phyloP scores from a whole-genome alignment of 2,888 invertebrate species.

The Euproctis similis region DNA sequence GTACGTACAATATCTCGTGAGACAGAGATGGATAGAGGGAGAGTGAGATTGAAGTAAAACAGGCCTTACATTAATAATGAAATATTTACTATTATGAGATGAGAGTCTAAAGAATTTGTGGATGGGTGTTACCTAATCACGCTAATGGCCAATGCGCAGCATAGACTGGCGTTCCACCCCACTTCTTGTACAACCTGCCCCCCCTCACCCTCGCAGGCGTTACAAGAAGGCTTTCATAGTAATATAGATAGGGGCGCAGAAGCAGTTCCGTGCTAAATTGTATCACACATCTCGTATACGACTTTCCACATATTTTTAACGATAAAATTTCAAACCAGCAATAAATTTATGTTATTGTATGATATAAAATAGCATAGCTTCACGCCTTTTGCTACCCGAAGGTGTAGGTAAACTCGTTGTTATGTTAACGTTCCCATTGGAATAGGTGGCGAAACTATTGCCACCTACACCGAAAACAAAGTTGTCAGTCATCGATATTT shows the following conservation, averaged over 20 bases:
- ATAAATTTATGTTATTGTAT: too few species aligned
- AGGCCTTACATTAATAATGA: conserved; percentile 72
- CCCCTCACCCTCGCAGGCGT: conserved; percentile 18
- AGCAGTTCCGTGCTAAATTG: conserved; percentile 57
- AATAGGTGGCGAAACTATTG: too few species aligned
- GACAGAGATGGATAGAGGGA: too few species aligned
- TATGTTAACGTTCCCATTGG: too few species aligned
- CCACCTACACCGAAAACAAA: too few species aligned
- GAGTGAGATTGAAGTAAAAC: conserved; percentile 53
- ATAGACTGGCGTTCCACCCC: conserved; percentile 29
- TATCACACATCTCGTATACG: conserved; percentile 44
- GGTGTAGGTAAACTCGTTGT: too few species aligned
- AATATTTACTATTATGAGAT: conserved; percentile 74
- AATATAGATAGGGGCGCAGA: conserved; percentile 61
- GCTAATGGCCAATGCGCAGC: conserved; percentile 75
- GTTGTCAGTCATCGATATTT: too few species aligned
- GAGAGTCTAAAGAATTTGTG: conserved; percentile 71
- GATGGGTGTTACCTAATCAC: conserved; percentile 66
- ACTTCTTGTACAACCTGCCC: conserved; percentile 3
- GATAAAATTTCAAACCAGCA: too few species aligned
- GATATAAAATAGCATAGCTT: too few species aligned
- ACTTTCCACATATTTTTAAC: too few species aligned
- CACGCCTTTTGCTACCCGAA: too few species aligned
- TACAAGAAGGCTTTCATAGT: conserved; percentile 61
- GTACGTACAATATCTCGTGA: conserved; percentile 56